Percentiles rank a stretch among this genome's conserved stretches.
Evolutionary conservation across 2,113 vertebrate genomes (phyloP).

Genomic region (Thermophis baileyi): DNA sequence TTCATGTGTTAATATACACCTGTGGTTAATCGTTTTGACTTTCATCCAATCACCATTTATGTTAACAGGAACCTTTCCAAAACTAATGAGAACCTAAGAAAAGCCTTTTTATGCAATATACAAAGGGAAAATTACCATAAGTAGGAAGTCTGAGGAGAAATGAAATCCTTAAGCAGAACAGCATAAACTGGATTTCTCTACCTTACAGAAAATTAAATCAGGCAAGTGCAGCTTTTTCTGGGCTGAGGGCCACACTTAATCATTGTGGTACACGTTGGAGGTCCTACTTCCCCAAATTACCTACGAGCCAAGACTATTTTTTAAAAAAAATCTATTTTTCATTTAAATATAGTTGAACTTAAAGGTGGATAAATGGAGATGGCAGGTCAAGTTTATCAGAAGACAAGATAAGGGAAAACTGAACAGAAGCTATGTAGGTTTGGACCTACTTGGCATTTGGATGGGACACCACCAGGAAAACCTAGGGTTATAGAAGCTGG

Average conservation of each 20-base stretch:
- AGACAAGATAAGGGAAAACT: background rate
- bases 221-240: background rate
- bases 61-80: background rate
- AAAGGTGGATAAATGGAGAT: background rate
- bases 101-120: background rate
- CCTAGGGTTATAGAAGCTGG: background rate
- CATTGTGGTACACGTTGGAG: background rate
- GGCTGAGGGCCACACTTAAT: background rate
- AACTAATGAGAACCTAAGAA: background rate
- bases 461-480: background rate
- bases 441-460: background rate
- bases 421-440: background rate
- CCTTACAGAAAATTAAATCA: background rate
- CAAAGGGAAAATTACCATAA: background rate
- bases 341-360: background rate
- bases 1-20: background rate
- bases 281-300: background rate
- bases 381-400: background rate
- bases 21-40: background rate
- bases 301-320: background rate
- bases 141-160: background rate
- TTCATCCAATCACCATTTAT: constrained; percentile 4
- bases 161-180: background rate
- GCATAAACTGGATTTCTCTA: background rate
- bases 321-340: background rate